Percentiles rank a stretch among this genome's conserved stretches.
Conservation (phyloP, 2,888 invertebrate genomes). For the Conchocele bisecta region DNA sequence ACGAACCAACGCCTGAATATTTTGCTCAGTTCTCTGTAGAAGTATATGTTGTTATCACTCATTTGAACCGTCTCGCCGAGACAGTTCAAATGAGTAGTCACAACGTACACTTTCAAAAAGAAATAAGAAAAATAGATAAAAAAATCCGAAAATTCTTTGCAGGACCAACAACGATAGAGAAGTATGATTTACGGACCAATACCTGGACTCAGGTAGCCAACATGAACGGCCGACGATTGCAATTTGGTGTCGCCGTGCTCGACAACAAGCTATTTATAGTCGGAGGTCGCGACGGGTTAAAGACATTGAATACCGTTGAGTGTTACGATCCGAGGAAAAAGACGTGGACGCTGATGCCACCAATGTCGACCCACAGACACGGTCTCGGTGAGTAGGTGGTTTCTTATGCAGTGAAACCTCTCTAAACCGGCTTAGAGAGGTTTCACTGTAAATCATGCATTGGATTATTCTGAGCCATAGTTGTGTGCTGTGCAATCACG, state of each 20-base stretch:
- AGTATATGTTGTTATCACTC: too few species aligned
- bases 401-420: too few species aligned
- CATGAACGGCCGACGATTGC: constrained; percentile 91
- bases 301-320: constrained; percentile 87
- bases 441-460: background rate
- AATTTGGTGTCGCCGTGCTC: constrained; percentile 94
- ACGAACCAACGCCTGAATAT: too few species aligned
- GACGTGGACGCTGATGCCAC: constrained; percentile 90
- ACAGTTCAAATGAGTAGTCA: too few species aligned
- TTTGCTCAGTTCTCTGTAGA: too few species aligned
- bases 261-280: constrained; percentile 90
- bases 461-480: background rate
- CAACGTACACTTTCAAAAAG: too few species aligned
- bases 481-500: too few species aligned
- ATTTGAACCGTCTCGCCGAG: too few species aligned
- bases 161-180: constrained; percentile 95
- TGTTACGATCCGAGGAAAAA: constrained; percentile 85
- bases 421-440: background rate
- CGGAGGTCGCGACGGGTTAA: constrained; percentile 95
- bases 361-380: constrained; percentile 94
- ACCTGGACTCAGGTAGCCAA: constrained; percentile 90
- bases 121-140: too few species aligned
- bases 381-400: constrained; percentile 83
- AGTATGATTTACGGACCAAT: constrained; percentile 92
- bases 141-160: too few species aligned